phyloP scores from a whole-genome alignment of 2,113 vertebrate species.

The Mesoclemmys tuberculata region DNA sequence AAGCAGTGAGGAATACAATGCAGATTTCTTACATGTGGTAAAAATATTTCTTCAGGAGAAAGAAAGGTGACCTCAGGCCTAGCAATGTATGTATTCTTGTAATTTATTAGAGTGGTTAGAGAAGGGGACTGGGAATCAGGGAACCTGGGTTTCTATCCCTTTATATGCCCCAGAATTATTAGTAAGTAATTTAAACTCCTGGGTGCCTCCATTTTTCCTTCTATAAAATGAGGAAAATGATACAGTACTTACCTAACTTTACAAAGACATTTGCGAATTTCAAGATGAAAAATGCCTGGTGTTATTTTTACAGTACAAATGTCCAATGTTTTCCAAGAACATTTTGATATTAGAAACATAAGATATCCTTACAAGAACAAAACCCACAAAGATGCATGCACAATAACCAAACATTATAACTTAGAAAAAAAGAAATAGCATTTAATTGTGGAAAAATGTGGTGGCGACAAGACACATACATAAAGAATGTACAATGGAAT shows the following conservation, averaged over 20 bases:
- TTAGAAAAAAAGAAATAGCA: not conserved
- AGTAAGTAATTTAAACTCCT: not conserved
- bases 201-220: not conserved
- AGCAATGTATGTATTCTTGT: conserved; percentile 5
- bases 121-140: not conserved
- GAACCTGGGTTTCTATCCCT: not conserved
- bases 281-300: not conserved
- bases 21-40: not conserved
- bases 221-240: not conserved
- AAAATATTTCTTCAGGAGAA: conserved; percentile 12
- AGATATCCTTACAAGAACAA: not conserved
- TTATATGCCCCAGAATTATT: not conserved
- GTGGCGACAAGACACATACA: rapidly evolving
- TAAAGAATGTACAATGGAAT: rapidly evolving
- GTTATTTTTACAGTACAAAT: not conserved
- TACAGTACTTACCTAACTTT: not conserved
- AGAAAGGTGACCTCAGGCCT: not conserved
- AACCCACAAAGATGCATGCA: not conserved
- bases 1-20: not conserved
- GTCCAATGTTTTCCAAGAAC: not conserved
- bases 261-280: not conserved
- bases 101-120: conserved; percentile 1
- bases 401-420: not conserved
- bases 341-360: not conserved
- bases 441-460: not conserved